phyloP scores from a whole-genome alignment of 1,140 invertebrate genomes.

The Zaprionus tsacasi region DNA sequence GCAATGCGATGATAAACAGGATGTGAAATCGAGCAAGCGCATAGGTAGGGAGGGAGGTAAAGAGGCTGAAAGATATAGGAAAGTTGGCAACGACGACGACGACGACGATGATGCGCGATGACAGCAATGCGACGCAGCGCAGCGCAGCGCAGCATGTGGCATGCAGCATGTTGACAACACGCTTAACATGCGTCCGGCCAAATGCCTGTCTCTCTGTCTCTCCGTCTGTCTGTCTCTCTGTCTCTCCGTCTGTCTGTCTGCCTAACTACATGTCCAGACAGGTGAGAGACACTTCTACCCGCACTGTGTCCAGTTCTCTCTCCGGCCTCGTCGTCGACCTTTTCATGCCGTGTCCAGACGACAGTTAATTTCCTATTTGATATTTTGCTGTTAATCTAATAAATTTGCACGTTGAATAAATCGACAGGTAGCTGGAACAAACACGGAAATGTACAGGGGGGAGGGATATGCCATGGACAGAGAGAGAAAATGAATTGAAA shows the following conservation, averaged over 20 bases:
- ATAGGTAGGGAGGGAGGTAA: not conserved
- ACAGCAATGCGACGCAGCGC: not conserved
- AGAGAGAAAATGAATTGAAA: constrained; percentile 49
- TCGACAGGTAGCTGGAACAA: constrained; percentile 34
- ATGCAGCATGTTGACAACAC: constrained; percentile 13
- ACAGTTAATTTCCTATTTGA: constrained; percentile 82
- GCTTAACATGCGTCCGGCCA: constrained; percentile 18
- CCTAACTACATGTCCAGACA: constrained; percentile 22
- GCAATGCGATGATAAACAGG: constrained; percentile 4
- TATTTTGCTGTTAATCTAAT: constrained; percentile 83
- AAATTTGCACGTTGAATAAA: constrained; percentile 67
- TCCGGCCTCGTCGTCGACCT: constrained; percentile 7
- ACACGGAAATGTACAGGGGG: not conserved
- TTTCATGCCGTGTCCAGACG: constrained; percentile 56
- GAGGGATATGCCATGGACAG: not conserved
- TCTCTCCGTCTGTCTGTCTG: not conserved
- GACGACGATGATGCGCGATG: not conserved
- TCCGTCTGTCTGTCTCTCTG: not conserved
- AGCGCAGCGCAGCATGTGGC: not conserved
- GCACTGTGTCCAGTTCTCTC: not conserved
- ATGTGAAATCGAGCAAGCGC: not conserved
- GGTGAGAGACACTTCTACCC: constrained; percentile 33
- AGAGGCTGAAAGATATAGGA: not conserved
- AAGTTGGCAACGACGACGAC: not conserved
- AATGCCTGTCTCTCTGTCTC: not conserved